Percentiles rank a stretch among this genome's conserved stretches.
These are phyloP conservation scores for Cosmorhoe ocellata DNA, from an alignment of 2,888 invertebrate genomes.

Conservation along the genomic window DNA sequence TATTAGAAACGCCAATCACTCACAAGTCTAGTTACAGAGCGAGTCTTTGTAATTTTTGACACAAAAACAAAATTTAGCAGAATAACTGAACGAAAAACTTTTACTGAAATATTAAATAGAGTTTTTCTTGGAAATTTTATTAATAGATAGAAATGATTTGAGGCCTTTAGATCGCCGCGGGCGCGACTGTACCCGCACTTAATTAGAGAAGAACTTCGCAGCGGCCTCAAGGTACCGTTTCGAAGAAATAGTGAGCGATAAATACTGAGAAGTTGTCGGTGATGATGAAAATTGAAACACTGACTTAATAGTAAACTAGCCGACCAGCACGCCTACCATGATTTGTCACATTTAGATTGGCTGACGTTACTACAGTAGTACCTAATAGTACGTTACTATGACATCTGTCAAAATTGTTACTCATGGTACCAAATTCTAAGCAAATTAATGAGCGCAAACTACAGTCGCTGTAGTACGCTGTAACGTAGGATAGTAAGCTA, in stretches of 20 bases:
- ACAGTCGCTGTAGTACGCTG: too few species aligned
- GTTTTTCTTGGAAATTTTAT: slow-evolving; percentile 25
- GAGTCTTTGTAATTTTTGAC: background rate
- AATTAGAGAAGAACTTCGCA: slow-evolving; percentile 59
- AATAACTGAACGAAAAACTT: background rate
- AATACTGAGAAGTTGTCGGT: too few species aligned
- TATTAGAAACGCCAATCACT: background rate
- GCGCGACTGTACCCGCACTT: slow-evolving; percentile 43
- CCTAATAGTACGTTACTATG: too few species aligned
- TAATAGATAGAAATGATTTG: slow-evolving; percentile 42
- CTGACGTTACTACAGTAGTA: too few species aligned
- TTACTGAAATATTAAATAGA: background rate
- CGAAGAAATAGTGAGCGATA: background rate
- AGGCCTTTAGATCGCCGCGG: slow-evolving; percentile 27
- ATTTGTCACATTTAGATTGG: too few species aligned
- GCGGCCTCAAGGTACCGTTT: slow-evolving; percentile 13
- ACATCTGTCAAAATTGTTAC: too few species aligned
- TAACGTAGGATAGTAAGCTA: too few species aligned
- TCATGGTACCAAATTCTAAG: too few species aligned
- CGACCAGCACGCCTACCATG: too few species aligned
- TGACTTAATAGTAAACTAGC: too few species aligned
- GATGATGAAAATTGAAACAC: too few species aligned
- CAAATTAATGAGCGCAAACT: too few species aligned
- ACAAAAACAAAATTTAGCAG: background rate
- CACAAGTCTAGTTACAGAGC: background rate